A percentile compares a stretch with the other conserved stretches of the same genome.
These are phyloP conservation scores for Verasper variegatus DNA, from an alignment of 2,113 vertebrate genomes.

Conservation along the genomic window DNA sequence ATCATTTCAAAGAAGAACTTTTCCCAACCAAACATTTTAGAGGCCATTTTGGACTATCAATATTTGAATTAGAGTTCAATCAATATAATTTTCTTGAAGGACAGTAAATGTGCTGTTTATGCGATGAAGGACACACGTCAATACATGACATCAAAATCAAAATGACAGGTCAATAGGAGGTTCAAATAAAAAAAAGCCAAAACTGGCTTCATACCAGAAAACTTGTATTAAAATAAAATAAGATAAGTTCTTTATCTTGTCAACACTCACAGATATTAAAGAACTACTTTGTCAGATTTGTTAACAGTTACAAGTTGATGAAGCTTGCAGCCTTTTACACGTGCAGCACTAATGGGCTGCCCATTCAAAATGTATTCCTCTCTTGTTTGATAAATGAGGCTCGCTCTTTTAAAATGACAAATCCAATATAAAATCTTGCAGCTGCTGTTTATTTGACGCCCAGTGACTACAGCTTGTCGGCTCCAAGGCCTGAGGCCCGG, in stretches of 20 bases:
- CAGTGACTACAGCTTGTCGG: conserved; percentile 15
- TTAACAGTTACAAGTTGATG: too few species aligned
- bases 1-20: neutral
- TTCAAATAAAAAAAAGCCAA: neutral
- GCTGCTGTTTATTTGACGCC: conserved; percentile 29
- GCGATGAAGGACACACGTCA: too few species aligned
- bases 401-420: conserved; percentile 34
- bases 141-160: too few species aligned
- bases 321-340: too few species aligned
- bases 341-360: conserved; percentile 9
- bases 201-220: neutral
- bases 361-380: conserved; percentile 27
- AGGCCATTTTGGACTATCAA: conserved; percentile 4
- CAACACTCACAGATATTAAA: neutral
- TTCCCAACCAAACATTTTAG: neutral
- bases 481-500: conserved; percentile 7
- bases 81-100: too few species aligned
- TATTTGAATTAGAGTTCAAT: neutral
- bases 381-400: conserved; percentile 34
- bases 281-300: neutral
- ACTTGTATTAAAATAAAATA: conserved; percentile 2
- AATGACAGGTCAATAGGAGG: too few species aligned
- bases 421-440: conserved; percentile 42
- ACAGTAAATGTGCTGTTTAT: too few species aligned
- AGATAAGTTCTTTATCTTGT: conserved; percentile 5